Evolutionary conservation across 2,797 vertebrate genomes (phyloP), one percentile per base, ranked within the genome.

Genomic region (Hozukius guyotensis): DNA sequence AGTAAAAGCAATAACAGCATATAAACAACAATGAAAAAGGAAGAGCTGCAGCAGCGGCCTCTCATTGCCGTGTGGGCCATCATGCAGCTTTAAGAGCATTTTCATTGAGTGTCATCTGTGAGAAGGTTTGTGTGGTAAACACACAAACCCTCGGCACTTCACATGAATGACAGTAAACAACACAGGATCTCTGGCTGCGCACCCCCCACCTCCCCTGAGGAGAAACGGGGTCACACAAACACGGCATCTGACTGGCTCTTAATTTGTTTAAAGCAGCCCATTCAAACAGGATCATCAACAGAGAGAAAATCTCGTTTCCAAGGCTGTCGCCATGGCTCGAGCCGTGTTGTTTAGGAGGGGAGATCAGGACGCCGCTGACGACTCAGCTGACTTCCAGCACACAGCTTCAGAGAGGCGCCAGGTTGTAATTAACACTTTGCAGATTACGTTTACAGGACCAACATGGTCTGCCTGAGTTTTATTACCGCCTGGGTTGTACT

Each of bases 391-490:
- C 90, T 85, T 73, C 80, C 76, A 87, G 84, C 87, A 75, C 89
- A 87, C 86, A 59, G 88, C 92, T 82, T 87, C 90, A 82, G 87
- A 76, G 86, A 95, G 95, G 94, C 94, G 94, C 95, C 95, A 89
- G 91, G 83, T 93, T 91, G 91, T 95, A 94, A 95, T 95, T 94
- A 95, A 95, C 94, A 93, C 93, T 83, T 86, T 88, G 92, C 91
- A 95, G 94, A 95, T 95, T 95, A 95, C 88, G 91, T 95, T 95
- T 95, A 95, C 95, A 93, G 94, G 94, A 94, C 94, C 93, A 93
- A 93, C 94, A 92, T 52, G 92, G 93, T 89, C 94, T 93, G 93
- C 88, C 86, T 80, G 82, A 80, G 79, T 94, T 95, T 96, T 95
- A 96, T 93, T 88, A 92, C 92, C 80, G 85, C 88, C 79, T 71